Evolutionary conservation across 2,797 vertebrate genomes (phyloP).

Genomic region (Peromyscus nudipes): DNA sequence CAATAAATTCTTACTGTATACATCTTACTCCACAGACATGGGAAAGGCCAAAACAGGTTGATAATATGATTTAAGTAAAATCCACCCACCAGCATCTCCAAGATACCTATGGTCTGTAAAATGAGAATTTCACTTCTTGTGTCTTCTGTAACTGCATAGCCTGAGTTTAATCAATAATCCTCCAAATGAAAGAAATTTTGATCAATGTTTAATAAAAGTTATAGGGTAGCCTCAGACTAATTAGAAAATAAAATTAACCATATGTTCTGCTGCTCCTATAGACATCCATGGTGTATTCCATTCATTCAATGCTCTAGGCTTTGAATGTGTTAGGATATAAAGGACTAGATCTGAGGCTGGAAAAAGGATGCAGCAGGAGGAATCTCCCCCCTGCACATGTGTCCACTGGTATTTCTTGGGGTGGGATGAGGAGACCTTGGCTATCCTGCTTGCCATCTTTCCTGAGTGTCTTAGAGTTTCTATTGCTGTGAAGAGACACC

Average conservation of each 20-base stretch:
- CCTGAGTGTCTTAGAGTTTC: background rate
- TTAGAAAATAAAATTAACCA: conserved; percentile 43
- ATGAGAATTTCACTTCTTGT: conserved; percentile 5
- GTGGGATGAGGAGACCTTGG: background rate
- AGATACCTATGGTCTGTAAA: conserved; percentile 4
- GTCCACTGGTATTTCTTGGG: background rate
- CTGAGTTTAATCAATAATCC: background rate
- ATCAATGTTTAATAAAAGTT: conserved; percentile 12
- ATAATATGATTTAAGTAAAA: conserved; percentile 46
- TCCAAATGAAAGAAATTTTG: background rate
- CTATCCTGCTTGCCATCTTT: background rate
- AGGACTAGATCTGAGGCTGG: background rate
- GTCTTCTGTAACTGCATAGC: background rate
- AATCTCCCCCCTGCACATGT: background rate
- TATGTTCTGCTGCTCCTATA: background rate
- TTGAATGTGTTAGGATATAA: background rate
- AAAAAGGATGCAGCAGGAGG: background rate
- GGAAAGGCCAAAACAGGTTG: conserved; percentile 38
- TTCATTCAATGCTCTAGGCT: background rate
- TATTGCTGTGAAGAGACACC: background rate
- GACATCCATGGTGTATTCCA: background rate
- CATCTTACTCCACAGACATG: background rate
- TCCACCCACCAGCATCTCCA: conserved; percentile 4
- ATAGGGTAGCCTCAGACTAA: background rate
- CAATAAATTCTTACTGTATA: background rate